Evolutionary conservation across 2,888 invertebrate species (phyloP).

Genomic region (Eupithecia vulgata): DNA sequence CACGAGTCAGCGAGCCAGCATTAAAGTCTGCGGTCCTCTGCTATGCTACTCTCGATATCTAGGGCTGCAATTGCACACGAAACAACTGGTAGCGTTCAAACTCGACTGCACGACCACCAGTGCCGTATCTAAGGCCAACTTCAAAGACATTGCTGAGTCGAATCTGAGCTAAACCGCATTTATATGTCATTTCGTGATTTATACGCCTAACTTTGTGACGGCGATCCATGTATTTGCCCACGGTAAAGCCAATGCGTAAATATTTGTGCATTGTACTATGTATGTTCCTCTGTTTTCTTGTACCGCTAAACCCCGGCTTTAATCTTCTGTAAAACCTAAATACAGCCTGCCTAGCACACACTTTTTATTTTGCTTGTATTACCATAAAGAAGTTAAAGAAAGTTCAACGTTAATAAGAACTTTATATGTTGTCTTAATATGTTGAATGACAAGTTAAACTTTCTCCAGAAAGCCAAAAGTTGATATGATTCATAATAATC

Average conservation of each 20-base stretch:
- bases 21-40: constrained; percentile 55
- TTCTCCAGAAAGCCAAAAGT: constrained; percentile 28
- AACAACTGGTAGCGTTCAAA: constrained; percentile 72
- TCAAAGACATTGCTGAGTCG: not conserved
- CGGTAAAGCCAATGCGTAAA: not conserved
- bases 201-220: constrained; percentile 5
- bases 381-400: not conserved
- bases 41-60: constrained; percentile 55
- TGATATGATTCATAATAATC: constrained; percentile 30
- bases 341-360: not conserved
- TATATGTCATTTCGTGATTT: constrained; percentile 11
- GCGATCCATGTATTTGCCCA: constrained; percentile 8
- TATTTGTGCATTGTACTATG: not conserved
- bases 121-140: constrained; percentile 4
- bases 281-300: not conserved
- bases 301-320: not conserved
- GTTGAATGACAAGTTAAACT: constrained; percentile 19
- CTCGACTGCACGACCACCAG: constrained; percentile 31
- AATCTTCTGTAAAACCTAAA: not conserved
- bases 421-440: not conserved
- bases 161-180: not conserved
- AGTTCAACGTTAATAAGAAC: not conserved
- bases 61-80: constrained; percentile 65
- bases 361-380: not conserved
- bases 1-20: constrained; percentile 56